These are phyloP conservation scores for Microtus montanus DNA, from an alignment of 2,113 vertebrate species.

Conservation along the genomic window DNA sequence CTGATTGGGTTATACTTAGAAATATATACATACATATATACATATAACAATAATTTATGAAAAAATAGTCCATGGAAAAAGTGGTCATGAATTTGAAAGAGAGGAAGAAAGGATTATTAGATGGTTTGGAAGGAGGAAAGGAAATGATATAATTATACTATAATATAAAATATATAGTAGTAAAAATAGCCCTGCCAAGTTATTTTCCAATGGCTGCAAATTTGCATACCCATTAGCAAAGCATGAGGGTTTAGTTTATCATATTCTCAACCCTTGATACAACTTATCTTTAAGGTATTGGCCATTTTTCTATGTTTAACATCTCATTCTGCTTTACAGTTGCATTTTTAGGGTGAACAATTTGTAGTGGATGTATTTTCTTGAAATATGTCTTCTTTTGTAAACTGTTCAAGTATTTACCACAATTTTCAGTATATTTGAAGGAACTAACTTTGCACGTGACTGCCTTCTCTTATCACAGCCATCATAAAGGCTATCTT, in stretches of 20 bases:
- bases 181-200: background rate
- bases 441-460: background rate
- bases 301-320: background rate
- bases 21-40: background rate
- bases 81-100: background rate
- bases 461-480: background rate
- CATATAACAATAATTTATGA: background rate
- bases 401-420: background rate
- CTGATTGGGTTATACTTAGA: background rate
- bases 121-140: background rate
- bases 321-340: background rate
- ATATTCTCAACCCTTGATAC: background rate
- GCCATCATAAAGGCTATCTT: background rate
- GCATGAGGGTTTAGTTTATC: background rate
- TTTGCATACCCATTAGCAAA: background rate
- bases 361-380: background rate
- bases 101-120: background rate
- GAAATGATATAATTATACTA: background rate
- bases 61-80: background rate
- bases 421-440: background rate
- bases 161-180: background rate
- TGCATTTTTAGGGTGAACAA: background rate
- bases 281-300: background rate
- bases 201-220: conserved; percentile 5
- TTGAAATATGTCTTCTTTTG: background rate